phyloP scores from a whole-genome alignment of 2,797 vertebrate genomes.

The Danio tinwini region DNA sequence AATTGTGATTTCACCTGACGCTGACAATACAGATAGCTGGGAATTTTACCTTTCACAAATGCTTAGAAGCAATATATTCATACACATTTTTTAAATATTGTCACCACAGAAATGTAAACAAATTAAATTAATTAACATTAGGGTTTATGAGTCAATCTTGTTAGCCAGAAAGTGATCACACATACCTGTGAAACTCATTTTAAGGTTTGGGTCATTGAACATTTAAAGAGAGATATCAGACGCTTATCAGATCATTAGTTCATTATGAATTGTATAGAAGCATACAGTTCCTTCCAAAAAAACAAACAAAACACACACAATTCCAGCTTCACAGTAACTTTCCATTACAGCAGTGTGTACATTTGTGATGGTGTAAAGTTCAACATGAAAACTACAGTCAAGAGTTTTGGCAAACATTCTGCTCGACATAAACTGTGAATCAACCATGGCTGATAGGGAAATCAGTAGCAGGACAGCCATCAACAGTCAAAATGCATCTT shows the following conservation, averaged over 20 bases:
- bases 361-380: constrained; percentile 77
- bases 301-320: constrained; percentile 45
- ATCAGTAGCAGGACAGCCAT: constrained; percentile 59
- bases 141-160: background rate
- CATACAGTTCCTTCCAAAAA: constrained; percentile 29
- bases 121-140: background rate
- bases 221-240: background rate
- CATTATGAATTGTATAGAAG: constrained; percentile 6
- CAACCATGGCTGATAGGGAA: constrained; percentile 83
- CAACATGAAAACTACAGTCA: constrained; percentile 88
- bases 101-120: constrained; percentile 31
- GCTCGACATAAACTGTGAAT: constrained; percentile 74
- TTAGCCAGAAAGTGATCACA: background rate
- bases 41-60: constrained; percentile 6
- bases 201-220: constrained; percentile 1
- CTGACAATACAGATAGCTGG: constrained; percentile 5
- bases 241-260: background rate
- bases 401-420: constrained; percentile 82
- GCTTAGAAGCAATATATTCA: constrained; percentile 17
- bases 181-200: background rate
- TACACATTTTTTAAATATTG: constrained; percentile 8
- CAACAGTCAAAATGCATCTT: constrained; percentile 98
- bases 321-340: constrained; percentile 65
- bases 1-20: constrained; percentile 1
- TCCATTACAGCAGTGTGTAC: constrained; percentile 67